Percentiles rank a stretch among this genome's conserved stretches.
These are phyloP conservation scores for Lagorchestes hirsutus DNA, from an alignment of 2,797 vertebrate species.

Conservation along the genomic window DNA sequence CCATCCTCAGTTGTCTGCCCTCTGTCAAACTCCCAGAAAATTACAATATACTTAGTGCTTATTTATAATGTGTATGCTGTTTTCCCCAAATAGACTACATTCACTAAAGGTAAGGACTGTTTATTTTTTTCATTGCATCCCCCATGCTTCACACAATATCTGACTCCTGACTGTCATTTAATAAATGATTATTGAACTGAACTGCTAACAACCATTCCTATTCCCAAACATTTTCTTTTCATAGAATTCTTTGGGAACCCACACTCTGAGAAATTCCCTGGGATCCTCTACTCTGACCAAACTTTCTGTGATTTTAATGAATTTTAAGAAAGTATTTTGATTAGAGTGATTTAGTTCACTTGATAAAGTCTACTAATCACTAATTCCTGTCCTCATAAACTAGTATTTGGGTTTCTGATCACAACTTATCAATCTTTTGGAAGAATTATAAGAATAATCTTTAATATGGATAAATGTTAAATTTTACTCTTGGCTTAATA, in stretches of 20 bases:
- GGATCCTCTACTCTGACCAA: no score
- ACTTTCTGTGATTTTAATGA: not conserved
- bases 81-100: not conserved
- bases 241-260: no score
- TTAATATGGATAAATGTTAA: not conserved
- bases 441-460: not conserved
- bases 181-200: no score
- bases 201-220: no score
- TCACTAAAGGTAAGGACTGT: not conserved
- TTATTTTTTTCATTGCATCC: not conserved
- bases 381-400: not conserved
- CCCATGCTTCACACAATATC: not conserved
- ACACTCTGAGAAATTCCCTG: no score
- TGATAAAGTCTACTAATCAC: not conserved
- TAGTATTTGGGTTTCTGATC: not conserved
- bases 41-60: conserved; percentile 10
- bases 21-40: not conserved
- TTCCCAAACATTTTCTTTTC: no score
- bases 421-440: not conserved
- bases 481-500: not conserved
- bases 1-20: not conserved
- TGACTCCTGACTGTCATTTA: not conserved
- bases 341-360: not conserved
- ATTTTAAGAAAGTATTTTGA: not conserved
- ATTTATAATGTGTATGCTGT: not conserved